A percentile compares a stretch with the other conserved stretches of the same genome.
Evolutionary conservation across 1,140 invertebrate species (phyloP).

Genomic region (Gryon sp.): DNA sequence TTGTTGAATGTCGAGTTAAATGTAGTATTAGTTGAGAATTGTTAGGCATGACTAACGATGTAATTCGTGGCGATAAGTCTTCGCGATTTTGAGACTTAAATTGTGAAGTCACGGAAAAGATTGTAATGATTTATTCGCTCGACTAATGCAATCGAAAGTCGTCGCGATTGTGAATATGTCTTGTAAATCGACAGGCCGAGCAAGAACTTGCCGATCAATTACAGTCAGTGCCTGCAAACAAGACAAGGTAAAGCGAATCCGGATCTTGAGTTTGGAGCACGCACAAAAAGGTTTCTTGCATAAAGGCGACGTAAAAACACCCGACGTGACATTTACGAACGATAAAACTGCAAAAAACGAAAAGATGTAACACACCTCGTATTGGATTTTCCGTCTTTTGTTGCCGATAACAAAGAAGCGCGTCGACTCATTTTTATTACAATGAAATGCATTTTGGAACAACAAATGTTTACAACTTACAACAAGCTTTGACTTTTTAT

Average conservation of each 20-base stretch:
- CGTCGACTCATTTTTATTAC: background rate
- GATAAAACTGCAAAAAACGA: constrained; percentile 48
- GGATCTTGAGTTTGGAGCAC: constrained; percentile 41
- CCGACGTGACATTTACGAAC: constrained; percentile 57
- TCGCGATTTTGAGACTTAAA: constrained; percentile 41
- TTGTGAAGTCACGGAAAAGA: constrained; percentile 59
- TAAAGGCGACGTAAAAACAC: constrained; percentile 45
- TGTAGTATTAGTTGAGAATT: too few relatives aligned
- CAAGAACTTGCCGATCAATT: constrained; percentile 49
- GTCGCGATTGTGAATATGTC: constrained; percentile 49
- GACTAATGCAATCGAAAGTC: constrained; percentile 59
- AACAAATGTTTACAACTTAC: too few relatives aligned
- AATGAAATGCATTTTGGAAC: too few relatives aligned
- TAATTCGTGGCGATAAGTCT: constrained; percentile 52
- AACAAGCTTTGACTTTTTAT: too few relatives aligned
- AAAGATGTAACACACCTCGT: constrained; percentile 39
- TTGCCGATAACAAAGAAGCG: constrained; percentile 24
- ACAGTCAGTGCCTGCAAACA: constrained; percentile 47
- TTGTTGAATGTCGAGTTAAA: too few relatives aligned
- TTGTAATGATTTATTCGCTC: constrained; percentile 56
- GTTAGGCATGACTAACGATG: constrained; percentile 39
- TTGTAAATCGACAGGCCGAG: constrained; percentile 33
- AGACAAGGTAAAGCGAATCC: constrained; percentile 51
- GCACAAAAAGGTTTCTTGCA: constrained; percentile 44
- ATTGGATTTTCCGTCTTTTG: constrained; percentile 45